These are phyloP conservation scores for Opisthograptis luteolata DNA, from an alignment of 2,888 invertebrate species.

Conservation along the genomic window DNA sequence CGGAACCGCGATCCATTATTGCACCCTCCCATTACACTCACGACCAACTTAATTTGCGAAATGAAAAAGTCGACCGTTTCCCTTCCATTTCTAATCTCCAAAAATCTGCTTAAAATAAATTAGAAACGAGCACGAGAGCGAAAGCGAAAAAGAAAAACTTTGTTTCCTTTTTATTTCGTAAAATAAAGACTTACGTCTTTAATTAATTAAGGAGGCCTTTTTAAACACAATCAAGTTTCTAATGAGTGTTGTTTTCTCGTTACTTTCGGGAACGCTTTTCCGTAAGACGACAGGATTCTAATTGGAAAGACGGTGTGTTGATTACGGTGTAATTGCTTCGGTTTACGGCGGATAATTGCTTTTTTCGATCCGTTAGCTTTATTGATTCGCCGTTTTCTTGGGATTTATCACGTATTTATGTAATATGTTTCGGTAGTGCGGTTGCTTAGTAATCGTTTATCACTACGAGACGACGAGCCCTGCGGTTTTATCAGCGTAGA, in stretches of 20 bases:
- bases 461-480: too few species aligned
- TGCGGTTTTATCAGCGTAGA: not conserved
- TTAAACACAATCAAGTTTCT: constrained; percentile 58
- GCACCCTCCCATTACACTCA: constrained; percentile 32
- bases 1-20: constrained; percentile 30
- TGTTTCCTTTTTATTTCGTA: constrained; percentile 52
- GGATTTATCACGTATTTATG: constrained; percentile 31
- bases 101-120: constrained; percentile 61
- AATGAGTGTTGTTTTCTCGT: constrained; percentile 53
- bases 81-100: constrained; percentile 52
- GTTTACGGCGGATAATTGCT: constrained; percentile 35
- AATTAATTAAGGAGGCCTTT: constrained; percentile 60
- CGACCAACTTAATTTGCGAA: constrained; percentile 42
- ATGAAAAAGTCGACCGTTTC: constrained; percentile 48
- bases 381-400: constrained; percentile 36
- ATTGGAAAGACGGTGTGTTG: constrained; percentile 43
- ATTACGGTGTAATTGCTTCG: constrained; percentile 39
- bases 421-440: constrained; percentile 27
- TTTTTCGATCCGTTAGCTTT: constrained; percentile 35
- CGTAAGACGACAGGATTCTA: constrained; percentile 43
- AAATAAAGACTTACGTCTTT: constrained; percentile 58
- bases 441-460: too few species aligned
- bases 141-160: constrained; percentile 51
- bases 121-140: constrained; percentile 45
- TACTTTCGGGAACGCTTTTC: constrained; percentile 36